These are phyloP conservation scores for Linnaemya tessellans DNA, from an alignment of 2,888 invertebrate species.

Conservation along the genomic window DNA sequence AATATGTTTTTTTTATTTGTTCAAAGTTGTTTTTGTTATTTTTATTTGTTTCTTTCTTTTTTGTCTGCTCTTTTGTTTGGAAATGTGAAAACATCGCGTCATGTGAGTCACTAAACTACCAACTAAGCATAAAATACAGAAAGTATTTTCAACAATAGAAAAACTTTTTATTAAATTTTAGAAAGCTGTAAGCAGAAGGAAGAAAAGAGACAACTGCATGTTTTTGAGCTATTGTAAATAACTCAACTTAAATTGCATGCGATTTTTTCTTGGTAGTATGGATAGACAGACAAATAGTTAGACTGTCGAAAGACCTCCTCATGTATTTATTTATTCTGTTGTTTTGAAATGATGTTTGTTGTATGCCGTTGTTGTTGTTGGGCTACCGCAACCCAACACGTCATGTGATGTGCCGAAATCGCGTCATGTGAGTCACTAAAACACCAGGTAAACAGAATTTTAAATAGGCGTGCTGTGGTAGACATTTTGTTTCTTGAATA, in stretches of 20 bases:
- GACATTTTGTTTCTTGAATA: slow-evolving; percentile 63
- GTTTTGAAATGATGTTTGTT: not conserved
- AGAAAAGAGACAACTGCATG: slow-evolving; percentile 53
- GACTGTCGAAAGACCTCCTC: too few species aligned
- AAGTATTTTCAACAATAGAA: not conserved
- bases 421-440: slow-evolving; percentile 83
- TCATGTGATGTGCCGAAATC: slow-evolving; percentile 76
- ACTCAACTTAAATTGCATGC: slow-evolving; percentile 56
- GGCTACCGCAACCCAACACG: slow-evolving; percentile 65
- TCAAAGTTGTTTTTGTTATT: not conserved
- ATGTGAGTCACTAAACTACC: slow-evolving; percentile 80
- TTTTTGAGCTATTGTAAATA: not conserved
- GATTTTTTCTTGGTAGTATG: slow-evolving; percentile 48
- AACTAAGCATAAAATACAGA: slow-evolving; percentile 73
- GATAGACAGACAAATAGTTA: too few species aligned
- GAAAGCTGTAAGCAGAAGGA: not conserved
- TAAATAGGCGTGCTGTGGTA: slow-evolving; percentile 36
- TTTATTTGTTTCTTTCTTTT: too few species aligned
- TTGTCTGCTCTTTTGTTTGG: too few species aligned
- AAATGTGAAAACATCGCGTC: slow-evolving; percentile 79
- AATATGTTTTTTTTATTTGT: too few species aligned
- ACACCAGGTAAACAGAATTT: slow-evolving; percentile 78
- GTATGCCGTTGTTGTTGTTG: slow-evolving; percentile 13
- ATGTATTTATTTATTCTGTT: not conserved
- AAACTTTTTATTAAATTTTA: not conserved